Evolutionary conservation across 2,113 vertebrate species (phyloP).

Genomic region (Eptesicus fuscus): DNA sequence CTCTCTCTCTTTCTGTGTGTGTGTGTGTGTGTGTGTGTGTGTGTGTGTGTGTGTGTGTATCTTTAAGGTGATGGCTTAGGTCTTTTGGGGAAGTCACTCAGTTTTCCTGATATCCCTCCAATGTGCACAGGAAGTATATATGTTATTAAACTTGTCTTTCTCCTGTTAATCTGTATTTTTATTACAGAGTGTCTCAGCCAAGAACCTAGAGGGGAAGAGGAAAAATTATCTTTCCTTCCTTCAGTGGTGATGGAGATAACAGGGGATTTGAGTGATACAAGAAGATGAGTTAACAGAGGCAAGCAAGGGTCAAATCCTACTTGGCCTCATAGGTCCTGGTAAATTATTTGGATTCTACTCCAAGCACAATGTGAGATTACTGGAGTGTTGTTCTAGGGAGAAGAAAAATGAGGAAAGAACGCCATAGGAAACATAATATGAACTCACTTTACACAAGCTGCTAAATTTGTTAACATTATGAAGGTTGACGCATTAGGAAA

Average conservation of each 20-base stretch:
- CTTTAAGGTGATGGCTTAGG: neutral
- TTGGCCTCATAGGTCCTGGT: neutral
- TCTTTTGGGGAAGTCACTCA: neutral
- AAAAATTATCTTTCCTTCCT: neutral
- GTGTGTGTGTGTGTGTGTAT: neutral
- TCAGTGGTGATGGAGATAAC: neutral
- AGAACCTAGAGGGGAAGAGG: neutral
- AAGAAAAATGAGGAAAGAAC: neutral
- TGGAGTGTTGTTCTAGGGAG: neutral
- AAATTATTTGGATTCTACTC: neutral
- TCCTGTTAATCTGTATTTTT: neutral
- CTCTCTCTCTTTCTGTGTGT: neutral
- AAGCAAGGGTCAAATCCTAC: neutral
- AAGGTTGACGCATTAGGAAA: neutral
- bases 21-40: neutral
- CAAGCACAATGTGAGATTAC: neutral
- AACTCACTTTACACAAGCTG: neutral
- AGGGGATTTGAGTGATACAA: neutral
- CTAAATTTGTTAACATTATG: neutral
- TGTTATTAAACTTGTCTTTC: neutral
- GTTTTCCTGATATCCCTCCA: neutral
- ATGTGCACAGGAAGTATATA: neutral
- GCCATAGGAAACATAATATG: neutral
- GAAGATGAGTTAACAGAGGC: neutral
- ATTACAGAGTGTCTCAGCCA: neutral